Percentiles rank a stretch among this genome's conserved stretches.
These are phyloP conservation scores for Distichodus sexfasciatus DNA, from an alignment of 2,797 vertebrate genomes.

Conservation along the genomic window DNA sequence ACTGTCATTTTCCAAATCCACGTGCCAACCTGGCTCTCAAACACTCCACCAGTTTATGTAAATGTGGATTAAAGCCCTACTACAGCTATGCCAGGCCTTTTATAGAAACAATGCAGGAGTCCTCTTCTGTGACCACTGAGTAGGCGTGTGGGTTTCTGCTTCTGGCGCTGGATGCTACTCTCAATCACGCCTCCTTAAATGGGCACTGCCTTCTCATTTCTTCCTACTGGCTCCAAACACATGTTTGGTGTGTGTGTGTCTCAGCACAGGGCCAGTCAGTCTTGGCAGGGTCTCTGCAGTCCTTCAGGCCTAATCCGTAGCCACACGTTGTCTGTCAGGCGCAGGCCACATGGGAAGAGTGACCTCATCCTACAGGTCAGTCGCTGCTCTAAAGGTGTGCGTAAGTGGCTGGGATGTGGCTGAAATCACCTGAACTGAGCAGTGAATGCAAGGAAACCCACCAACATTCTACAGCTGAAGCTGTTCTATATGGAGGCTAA, in stretches of 20 bases:
- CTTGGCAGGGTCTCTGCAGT: neutral
- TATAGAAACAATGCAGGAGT: constrained; percentile 66
- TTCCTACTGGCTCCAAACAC: constrained; percentile 59
- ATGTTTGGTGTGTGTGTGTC: no score
- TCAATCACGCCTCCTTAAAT: constrained; percentile 66
- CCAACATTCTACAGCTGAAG: no score
- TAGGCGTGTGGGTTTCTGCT: constrained; percentile 23
- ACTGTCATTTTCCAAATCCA: neutral
- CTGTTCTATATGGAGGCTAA: no score
- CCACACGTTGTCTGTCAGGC: no score
- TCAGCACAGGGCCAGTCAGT: neutral
- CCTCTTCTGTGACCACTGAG: constrained; percentile 7
- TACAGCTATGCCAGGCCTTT: constrained; percentile 62
- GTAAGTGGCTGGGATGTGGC: no score
- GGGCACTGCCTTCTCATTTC: constrained; percentile 56
- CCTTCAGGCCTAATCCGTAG: no score
- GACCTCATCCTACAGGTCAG: no score
- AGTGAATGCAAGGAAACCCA: no score
- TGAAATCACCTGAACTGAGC: no score
- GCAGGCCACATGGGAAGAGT: no score
- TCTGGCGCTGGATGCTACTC: constrained; percentile 4
- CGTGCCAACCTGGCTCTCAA: neutral
- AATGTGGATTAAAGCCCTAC: constrained; percentile 1
- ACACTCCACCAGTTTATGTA: no score
- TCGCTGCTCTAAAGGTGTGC: no score